Conservation (phyloP, 2,113 vertebrate species). For the Rallus limicola region DNA sequence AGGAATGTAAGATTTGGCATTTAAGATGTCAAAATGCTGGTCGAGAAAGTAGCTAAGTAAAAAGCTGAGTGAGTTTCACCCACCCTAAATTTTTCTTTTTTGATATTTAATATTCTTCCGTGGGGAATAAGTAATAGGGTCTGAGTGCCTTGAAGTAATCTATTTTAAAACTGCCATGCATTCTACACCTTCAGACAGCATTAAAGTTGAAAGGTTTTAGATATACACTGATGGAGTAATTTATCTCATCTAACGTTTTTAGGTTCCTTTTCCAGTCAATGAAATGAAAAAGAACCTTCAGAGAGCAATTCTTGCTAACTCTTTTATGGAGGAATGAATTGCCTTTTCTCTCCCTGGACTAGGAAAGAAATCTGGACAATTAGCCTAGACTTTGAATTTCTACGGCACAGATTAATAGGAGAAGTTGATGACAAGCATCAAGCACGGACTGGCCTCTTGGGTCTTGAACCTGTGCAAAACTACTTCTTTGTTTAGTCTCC, state of each 20-base stretch:
- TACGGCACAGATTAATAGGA: background rate
- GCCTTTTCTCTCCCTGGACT: background rate
- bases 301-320: background rate
- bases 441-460: background rate
- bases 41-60: background rate
- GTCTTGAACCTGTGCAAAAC: background rate
- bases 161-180: background rate
- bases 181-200: background rate
- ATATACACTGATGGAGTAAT: background rate
- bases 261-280: background rate
- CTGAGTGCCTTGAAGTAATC: slow-evolving; percentile 36
- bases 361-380: background rate
- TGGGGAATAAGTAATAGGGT: background rate
- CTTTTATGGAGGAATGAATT: background rate
- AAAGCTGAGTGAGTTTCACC: background rate
- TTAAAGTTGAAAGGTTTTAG: background rate
- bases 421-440: background rate
- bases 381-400: background rate
- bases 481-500: background rate
- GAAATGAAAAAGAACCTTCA: background rate
- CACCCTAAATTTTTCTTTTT: background rate
- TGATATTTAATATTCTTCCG: background rate
- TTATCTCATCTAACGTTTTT: background rate
- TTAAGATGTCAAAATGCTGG: background rate
- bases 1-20: background rate